Percentiles rank a stretch among this genome's conserved stretches.
phyloP scores from a whole-genome alignment of 2,797 vertebrate species.

The Tenualosa thibaudeaui region DNA sequence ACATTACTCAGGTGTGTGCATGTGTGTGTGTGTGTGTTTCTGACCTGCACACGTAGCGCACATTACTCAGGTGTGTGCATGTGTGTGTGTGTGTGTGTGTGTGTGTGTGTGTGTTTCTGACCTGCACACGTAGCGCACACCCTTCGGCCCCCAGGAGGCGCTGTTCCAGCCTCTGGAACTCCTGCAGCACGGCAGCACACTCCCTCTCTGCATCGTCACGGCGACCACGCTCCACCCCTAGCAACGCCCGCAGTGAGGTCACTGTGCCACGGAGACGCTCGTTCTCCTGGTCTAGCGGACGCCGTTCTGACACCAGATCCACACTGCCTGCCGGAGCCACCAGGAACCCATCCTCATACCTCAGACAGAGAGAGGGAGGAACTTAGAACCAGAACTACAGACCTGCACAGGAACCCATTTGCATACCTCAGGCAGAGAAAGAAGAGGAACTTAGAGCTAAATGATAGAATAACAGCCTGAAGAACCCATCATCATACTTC shows the following conservation, averaged over 20 bases:
- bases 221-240: constrained; percentile 84
- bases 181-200: constrained; percentile 83
- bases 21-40: no score
- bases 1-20: no score
- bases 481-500: neutral
- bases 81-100: neutral
- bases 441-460: neutral
- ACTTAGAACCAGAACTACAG: neutral
- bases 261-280: constrained; percentile 84
- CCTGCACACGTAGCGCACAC: constrained; percentile 86
- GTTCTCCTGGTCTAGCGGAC: constrained; percentile 86
- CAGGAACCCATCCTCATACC: constrained; percentile 85
- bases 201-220: constrained; percentile 87
- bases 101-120: neutral
- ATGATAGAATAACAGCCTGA: neutral
- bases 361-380: constrained; percentile 52
- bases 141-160: constrained; percentile 87
- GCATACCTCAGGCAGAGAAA: constrained; percentile 76
- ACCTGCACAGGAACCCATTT: constrained; percentile 75
- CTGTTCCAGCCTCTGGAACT: constrained; percentile 89
- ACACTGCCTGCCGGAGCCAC: constrained; percentile 78
- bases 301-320: constrained; percentile 81
- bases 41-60: no score
- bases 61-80: neutral
- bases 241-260: constrained; percentile 81